Conservation (phyloP, 64 coral and sea anemone species). For the Pocillopora damicornis region DNA sequence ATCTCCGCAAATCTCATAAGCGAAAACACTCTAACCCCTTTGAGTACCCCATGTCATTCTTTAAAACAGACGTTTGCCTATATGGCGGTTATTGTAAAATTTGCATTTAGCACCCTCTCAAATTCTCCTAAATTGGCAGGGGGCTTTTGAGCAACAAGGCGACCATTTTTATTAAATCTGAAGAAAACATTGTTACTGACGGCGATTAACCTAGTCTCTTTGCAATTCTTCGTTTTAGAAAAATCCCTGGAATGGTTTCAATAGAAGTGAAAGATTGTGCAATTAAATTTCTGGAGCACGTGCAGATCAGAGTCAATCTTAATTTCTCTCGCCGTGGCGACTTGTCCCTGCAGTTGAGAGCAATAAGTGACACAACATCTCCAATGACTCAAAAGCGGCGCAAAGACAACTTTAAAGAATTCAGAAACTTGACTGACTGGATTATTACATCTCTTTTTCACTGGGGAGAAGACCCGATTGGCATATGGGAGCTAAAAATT, state of each 20-base stretch:
- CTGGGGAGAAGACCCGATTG: slow-evolving; percentile 23
- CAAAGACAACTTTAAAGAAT: neutral
- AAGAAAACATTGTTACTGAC: too few relatives aligned
- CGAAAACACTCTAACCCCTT: too few relatives aligned
- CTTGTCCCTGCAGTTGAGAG: slow-evolving; percentile 1
- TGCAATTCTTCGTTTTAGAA: neutral
- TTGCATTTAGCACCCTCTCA: too few relatives aligned
- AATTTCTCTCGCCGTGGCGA: slow-evolving; percentile 21
- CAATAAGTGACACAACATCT: slow-evolving; percentile 15
- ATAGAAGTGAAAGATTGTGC: slow-evolving; percentile 1
- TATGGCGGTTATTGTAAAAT: too few relatives aligned
- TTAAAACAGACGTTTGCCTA: too few relatives aligned
- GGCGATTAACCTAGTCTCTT: neutral
- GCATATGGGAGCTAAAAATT: slow-evolving; percentile 11
- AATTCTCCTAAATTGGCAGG: too few relatives aligned
- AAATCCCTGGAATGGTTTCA: neutral
- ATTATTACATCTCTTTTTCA: slow-evolving; percentile 26
- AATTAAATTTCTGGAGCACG: slow-evolving; percentile 30
- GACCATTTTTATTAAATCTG: too few relatives aligned
- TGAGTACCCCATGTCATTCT: too few relatives aligned
- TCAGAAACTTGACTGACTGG: slow-evolving; percentile 41
- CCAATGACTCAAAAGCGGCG: slow-evolving; percentile 3
- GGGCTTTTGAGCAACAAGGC: too few relatives aligned
- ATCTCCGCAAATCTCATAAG: too few relatives aligned
- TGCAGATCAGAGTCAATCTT: slow-evolving; percentile 33